phyloP scores from a whole-genome alignment of 2,888 invertebrate genomes.

The Icerya purchasi region DNA sequence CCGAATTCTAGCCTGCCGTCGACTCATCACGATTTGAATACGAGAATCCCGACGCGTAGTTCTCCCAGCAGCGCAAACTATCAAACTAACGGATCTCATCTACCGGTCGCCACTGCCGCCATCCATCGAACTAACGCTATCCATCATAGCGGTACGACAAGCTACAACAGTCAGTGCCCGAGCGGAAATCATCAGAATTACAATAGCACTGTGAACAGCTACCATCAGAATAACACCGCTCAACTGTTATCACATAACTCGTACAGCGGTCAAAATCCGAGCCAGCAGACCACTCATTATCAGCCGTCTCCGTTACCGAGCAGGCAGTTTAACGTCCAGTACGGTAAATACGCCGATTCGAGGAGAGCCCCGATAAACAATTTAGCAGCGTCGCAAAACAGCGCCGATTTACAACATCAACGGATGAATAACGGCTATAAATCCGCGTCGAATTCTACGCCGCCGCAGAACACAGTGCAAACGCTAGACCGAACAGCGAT shows the following conservation, averaged over 20 bases:
- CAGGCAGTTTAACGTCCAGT: not conserved
- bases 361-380: not conserved
- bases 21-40: not conserved
- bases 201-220: slow-evolving; percentile 18
- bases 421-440: too few relatives aligned
- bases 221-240: slow-evolving; percentile 20
- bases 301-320: not conserved
- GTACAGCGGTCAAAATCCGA: too few relatives aligned
- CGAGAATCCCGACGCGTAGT: slow-evolving; percentile 1
- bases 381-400: too few relatives aligned
- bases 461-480: too few relatives aligned
- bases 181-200: slow-evolving; percentile 13
- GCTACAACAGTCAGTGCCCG: slow-evolving; percentile 13
- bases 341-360: not conserved
- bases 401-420: too few relatives aligned
- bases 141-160: too few relatives aligned
- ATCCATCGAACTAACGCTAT: too few relatives aligned
- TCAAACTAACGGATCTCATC: slow-evolving; percentile 4
- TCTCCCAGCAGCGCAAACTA: slow-evolving; percentile 4
- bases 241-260: slow-evolving; percentile 5
- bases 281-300: too few relatives aligned
- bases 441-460: too few relatives aligned
- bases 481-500: too few relatives aligned
- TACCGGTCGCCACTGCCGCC: too few relatives aligned
- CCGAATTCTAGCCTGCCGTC: not conserved